Evolutionary conservation across 2,888 invertebrate species (phyloP).

Genomic region (Alviniconcha strummeri): DNA sequence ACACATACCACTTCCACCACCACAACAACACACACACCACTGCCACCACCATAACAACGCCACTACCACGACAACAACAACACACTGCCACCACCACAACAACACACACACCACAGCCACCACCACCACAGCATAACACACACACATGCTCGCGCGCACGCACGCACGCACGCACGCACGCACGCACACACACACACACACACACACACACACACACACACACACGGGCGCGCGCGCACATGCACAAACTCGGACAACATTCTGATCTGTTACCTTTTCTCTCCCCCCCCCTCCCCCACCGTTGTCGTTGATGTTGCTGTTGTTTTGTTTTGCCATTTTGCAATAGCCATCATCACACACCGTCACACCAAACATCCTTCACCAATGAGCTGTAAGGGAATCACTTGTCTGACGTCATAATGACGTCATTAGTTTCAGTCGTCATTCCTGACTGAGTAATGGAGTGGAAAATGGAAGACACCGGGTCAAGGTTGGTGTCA

Average conservation of each 20-base stretch:
- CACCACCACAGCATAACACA: not conserved
- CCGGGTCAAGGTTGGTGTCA: too few relatives aligned
- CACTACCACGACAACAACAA: not conserved
- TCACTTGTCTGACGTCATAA: too few relatives aligned
- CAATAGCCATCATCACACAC: too few relatives aligned
- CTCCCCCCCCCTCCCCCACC: not conserved
- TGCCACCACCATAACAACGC: not conserved
- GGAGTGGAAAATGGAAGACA: too few relatives aligned
- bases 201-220: slow-evolving; percentile 11
- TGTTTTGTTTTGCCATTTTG: too few relatives aligned
- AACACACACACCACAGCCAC: not conserved
- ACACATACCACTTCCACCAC: not conserved
- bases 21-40: not conserved
- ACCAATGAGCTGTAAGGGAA: too few relatives aligned
- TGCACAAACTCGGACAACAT: not conserved
- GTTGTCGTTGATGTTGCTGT: too few relatives aligned
- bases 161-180: not conserved
- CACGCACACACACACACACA: not conserved
- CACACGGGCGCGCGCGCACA: not conserved
- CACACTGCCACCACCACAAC: not conserved
- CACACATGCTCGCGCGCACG: not conserved
- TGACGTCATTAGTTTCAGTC: too few relatives aligned
- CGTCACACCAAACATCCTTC: too few relatives aligned
- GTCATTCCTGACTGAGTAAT: too few relatives aligned
- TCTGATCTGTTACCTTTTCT: not conserved